Conservation (phyloP, 1,140 invertebrate species). For the Ips nitidus region DNA sequence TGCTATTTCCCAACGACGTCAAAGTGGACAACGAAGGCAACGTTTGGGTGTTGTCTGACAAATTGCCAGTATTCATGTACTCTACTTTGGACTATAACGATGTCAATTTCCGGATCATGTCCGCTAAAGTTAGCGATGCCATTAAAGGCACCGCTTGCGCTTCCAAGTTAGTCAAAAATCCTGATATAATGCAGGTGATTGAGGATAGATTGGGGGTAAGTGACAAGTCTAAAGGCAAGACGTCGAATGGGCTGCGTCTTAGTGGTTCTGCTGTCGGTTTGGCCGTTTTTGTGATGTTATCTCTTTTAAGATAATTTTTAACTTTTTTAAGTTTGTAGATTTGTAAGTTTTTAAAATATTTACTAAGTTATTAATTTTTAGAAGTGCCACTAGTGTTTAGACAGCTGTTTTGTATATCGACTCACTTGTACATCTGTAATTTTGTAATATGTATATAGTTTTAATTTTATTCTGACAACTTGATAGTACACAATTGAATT, state of each 20-base stretch:
- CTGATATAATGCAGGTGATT: constrained; percentile 38
- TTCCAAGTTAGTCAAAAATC: constrained; percentile 44
- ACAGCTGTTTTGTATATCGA: neutral
- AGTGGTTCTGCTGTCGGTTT: neutral
- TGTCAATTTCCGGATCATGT: constrained; percentile 73
- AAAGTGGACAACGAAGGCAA: constrained; percentile 72
- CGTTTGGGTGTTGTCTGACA: constrained; percentile 74
- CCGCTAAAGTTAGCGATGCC: constrained; percentile 64
- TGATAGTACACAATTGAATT: too few relatives aligned
- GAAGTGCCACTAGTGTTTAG: constrained; percentile 16
- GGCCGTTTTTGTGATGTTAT: constrained; percentile 5
- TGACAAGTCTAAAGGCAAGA: constrained; percentile 7
- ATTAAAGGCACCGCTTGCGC: constrained; percentile 71
- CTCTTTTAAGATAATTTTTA: neutral
- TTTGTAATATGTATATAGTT: neutral
- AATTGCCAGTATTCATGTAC: constrained; percentile 71
- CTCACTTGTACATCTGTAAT: constrained; percentile 4
- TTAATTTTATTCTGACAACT: neutral
- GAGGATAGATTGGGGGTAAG: constrained; percentile 8
- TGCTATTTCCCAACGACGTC: constrained; percentile 77
- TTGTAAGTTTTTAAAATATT: neutral
- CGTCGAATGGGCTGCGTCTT: neutral
- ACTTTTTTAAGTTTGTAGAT: constrained; percentile 7
- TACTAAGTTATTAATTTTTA: neutral
- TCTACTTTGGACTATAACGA: constrained; percentile 62